phyloP scores from a whole-genome alignment of 2,797 vertebrate species.

The Cynopterus sphinx region DNA sequence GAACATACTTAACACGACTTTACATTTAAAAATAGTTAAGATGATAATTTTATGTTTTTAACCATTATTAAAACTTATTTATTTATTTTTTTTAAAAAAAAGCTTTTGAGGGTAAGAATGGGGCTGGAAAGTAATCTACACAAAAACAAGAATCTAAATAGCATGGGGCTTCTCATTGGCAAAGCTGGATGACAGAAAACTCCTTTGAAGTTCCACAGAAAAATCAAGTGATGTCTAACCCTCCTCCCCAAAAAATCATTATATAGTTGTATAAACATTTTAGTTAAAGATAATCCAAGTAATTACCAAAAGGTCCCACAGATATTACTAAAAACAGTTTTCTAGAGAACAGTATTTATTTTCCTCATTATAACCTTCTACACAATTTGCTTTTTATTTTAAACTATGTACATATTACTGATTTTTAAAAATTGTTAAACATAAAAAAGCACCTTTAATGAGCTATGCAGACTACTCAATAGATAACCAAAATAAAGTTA shows the following conservation, averaged over 20 bases:
- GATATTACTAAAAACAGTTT: not conserved
- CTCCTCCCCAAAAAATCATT: not conserved
- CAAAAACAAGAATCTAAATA: slow-evolving; percentile 12
- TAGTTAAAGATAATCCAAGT: not conserved
- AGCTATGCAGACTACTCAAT: not conserved
- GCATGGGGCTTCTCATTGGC: not conserved
- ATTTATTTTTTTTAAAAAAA: not conserved
- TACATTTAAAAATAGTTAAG: not conserved
- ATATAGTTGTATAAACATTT: not conserved
- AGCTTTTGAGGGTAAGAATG: not conserved
- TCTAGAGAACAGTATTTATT: not conserved
- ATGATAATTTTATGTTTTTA: not conserved
- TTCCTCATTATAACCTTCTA: not conserved
- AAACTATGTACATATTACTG: not conserved
- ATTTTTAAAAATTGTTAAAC: not conserved
- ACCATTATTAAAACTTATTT: not conserved
- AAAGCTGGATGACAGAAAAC: slow-evolving; percentile 31
- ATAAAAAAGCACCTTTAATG: not conserved
- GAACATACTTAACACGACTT: not conserved
- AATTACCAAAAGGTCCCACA: not conserved
- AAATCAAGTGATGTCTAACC: not conserved
- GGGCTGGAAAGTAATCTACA: not conserved
- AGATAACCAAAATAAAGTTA: not conserved
- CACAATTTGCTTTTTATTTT: not conserved
- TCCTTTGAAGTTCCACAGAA: not conserved